A percentile compares a stretch with the other conserved stretches of the same genome.
These are phyloP conservation scores for Okapia johnstoni DNA, from an alignment of 2,113 vertebrate genomes.

Conservation along the genomic window DNA sequence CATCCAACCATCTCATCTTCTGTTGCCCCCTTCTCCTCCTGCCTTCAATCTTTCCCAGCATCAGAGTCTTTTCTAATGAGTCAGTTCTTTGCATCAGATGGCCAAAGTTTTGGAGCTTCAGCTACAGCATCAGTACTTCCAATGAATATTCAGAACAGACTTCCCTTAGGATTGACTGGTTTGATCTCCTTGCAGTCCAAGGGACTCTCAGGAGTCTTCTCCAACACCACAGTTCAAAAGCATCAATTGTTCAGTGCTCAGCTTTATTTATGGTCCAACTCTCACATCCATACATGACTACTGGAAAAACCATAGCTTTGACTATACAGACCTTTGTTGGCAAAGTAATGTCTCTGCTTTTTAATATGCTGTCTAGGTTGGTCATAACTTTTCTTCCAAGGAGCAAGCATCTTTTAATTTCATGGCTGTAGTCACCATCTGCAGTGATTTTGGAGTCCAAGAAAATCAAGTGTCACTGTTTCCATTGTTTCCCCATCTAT, in stretches of 20 bases:
- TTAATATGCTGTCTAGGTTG: neutral
- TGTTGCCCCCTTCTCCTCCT: neutral
- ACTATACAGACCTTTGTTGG: accelerated
- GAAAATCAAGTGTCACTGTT: neutral
- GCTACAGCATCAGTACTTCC: neutral
- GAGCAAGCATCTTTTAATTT: neutral
- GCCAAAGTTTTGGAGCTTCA: neutral
- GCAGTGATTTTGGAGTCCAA: neutral
- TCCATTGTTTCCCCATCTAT: neutral
- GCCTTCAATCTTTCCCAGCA: neutral
- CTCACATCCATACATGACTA: neutral
- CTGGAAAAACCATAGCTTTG: neutral
- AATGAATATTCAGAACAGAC: neutral
- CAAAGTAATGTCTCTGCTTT: neutral
- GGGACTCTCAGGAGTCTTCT: neutral
- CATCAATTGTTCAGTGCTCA: neutral
- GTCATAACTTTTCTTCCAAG: neutral
- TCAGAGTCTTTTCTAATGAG: neutral
- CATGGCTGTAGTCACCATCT: neutral
- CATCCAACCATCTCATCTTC: neutral
- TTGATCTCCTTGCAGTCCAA: neutral
- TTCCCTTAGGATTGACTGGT: neutral
- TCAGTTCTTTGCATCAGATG: neutral
- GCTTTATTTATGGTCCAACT: neutral
- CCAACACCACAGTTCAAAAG: neutral